Percentiles rank a stretch among this genome's conserved stretches.
Evolutionary conservation across 2,797 vertebrate genomes (phyloP).

Genomic region (Anguilla pacifica): DNA sequence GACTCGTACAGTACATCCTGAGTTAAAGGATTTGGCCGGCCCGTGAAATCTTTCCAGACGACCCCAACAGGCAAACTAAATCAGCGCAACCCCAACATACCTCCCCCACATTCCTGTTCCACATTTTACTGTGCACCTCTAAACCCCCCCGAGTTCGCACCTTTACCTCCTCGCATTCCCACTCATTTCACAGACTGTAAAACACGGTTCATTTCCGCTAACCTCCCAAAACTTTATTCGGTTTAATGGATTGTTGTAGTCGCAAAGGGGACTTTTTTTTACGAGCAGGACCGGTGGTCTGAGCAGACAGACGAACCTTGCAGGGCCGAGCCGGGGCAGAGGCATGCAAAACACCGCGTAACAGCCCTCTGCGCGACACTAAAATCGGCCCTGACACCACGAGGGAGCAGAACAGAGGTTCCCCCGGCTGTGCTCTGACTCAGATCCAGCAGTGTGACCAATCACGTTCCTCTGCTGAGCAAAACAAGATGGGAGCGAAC

Average conservation of each 20-base stretch:
- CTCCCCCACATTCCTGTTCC: constrained; percentile 53
- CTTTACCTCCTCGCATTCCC: constrained; percentile 23
- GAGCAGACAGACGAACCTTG: not conserved
- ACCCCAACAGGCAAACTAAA: constrained; percentile 41
- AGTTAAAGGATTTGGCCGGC: constrained; percentile 47
- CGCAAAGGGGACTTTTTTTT: constrained; percentile 11
- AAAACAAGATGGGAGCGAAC: not conserved
- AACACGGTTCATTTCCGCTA: constrained; percentile 43
- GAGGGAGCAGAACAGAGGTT: not conserved
- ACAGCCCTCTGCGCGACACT: not conserved
- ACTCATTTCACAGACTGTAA: constrained; percentile 34
- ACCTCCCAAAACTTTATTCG: constrained; percentile 26
- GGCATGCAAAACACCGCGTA: not conserved
- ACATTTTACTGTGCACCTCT: constrained; percentile 33
- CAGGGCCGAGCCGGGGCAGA: too few species aligned
- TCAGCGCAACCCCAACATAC: constrained; percentile 43
- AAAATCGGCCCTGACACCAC: constrained; percentile 9
- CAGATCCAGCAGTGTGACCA: not conserved
- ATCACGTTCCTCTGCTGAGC: not conserved
- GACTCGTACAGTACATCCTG: constrained; percentile 46
- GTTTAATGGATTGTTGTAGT: constrained; percentile 21
- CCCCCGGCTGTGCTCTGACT: not conserved
- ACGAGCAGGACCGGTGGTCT: constrained; percentile 8
- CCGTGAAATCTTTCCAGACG: constrained; percentile 38
- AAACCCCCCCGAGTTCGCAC: constrained; percentile 10